phyloP scores from a whole-genome alignment of 2,113 vertebrate genomes.

The Hippocampus zosterae region DNA sequence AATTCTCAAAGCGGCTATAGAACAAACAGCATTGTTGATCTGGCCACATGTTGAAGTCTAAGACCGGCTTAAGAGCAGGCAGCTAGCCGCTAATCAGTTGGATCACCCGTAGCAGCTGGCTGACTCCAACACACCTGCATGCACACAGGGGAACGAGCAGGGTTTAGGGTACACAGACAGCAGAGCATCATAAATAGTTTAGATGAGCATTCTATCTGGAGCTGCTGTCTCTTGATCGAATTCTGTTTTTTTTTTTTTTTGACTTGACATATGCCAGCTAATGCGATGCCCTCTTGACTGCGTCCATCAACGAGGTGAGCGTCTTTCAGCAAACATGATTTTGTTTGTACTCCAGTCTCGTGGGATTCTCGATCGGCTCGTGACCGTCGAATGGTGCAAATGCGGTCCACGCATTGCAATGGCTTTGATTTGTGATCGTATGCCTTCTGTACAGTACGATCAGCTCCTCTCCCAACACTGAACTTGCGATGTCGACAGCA shows the following conservation, averaged over 20 bases:
- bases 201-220: background rate
- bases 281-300: slow-evolving; percentile 28
- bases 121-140: background rate
- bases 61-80: background rate
- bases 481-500: slow-evolving; percentile 12
- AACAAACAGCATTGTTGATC: background rate
- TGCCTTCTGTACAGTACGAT: background rate
- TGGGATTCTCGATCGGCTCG: slow-evolving; percentile 35
- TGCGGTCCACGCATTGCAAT: slow-evolving; percentile 18
- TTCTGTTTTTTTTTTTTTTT: slow-evolving; percentile 14
- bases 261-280: slow-evolving; percentile 16
- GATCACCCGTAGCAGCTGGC: no score
- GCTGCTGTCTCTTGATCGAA: slow-evolving; percentile 22
- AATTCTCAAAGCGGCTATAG: no score
- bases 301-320: slow-evolving; percentile 32
- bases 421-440: slow-evolving; percentile 4
- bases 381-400: slow-evolving; percentile 35
- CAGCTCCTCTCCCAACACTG: background rate
- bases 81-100: background rate
- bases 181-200: slow-evolving; percentile 8
- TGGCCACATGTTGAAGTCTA: background rate
- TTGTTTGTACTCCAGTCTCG: slow-evolving; percentile 37
- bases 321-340: slow-evolving; percentile 31
- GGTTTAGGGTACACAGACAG: background rate
- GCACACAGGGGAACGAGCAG: background rate